Conservation (phyloP, 2,888 invertebrate genomes). For the Ectobius pallidus region DNA sequence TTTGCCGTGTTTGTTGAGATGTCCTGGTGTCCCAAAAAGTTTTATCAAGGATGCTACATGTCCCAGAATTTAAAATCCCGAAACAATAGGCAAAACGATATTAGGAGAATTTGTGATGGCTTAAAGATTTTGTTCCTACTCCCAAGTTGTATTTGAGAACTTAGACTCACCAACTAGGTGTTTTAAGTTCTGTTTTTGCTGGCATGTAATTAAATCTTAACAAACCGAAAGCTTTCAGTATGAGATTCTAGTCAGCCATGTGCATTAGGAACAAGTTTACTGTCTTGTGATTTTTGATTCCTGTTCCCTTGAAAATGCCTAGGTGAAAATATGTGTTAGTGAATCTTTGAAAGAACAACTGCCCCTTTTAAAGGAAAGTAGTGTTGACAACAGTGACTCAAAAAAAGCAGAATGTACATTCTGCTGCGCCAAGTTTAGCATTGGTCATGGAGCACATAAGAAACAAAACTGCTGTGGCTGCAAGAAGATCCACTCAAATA, state of each 20-base stretch:
- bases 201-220: too few relatives aligned
- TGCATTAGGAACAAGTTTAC: background rate
- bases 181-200: background rate
- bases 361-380: background rate
- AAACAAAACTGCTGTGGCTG: background rate
- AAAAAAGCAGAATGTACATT: background rate
- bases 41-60: background rate
- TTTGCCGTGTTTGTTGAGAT: background rate
- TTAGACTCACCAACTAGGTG: background rate
- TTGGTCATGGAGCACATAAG: background rate
- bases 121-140: background rate
- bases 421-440: background rate
- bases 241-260: background rate
- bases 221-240: background rate
- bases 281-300: too few relatives aligned
- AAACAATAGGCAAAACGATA: background rate
- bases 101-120: background rate
- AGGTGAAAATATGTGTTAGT: background rate
- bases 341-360: background rate
- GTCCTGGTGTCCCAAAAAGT: background rate
- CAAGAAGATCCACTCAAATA: background rate
- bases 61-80: background rate
- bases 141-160: background rate
- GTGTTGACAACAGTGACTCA: background rate
- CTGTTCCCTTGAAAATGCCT: too few relatives aligned